Conservation (phyloP, 2,113 vertebrate genomes). For the Choloepus hoffmanni region DNA sequence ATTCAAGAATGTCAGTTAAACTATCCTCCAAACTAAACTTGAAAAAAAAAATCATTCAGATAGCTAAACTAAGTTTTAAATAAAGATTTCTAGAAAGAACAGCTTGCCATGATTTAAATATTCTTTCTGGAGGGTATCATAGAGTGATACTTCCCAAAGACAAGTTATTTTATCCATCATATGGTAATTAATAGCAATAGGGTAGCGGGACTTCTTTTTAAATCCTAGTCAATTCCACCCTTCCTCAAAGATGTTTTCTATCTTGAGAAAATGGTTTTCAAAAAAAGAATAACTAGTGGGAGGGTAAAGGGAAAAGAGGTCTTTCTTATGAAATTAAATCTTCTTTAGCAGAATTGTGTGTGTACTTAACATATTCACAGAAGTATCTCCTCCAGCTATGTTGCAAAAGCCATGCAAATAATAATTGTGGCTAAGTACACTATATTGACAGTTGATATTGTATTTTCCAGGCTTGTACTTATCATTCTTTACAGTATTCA, state of each 20-base stretch:
- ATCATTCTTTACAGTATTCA: slow-evolving; percentile 89
- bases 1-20: background rate
- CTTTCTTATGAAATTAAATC: slow-evolving; percentile 87
- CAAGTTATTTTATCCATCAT: slow-evolving; percentile 60
- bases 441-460: slow-evolving; percentile 88
- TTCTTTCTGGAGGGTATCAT: slow-evolving; percentile 70
- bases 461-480: slow-evolving; percentile 87
- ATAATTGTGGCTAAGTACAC: slow-evolving; percentile 88
- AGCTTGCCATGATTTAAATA: slow-evolving; percentile 24
- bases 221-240: slow-evolving; percentile 73
- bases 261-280: slow-evolving; percentile 61
- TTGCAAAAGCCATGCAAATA: slow-evolving; percentile 87
- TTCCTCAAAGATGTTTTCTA: slow-evolving; percentile 67
- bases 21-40: slow-evolving; percentile 31
- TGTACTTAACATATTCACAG: slow-evolving; percentile 86
- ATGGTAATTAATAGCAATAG: slow-evolving; percentile 73
- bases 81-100: slow-evolving; percentile 58
- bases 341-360: slow-evolving; percentile 84
- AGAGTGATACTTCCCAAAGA: slow-evolving; percentile 62
- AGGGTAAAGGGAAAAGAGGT: slow-evolving; percentile 82
- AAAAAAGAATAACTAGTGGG: slow-evolving; percentile 68
- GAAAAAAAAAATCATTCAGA: slow-evolving; percentile 48
- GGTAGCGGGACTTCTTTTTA: slow-evolving; percentile 62
- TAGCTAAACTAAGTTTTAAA: slow-evolving; percentile 52
- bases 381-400: slow-evolving; percentile 85